Evolutionary conservation across 1,140 invertebrate genomes (phyloP).

Genomic region (Tetramorium simillimum): DNA sequence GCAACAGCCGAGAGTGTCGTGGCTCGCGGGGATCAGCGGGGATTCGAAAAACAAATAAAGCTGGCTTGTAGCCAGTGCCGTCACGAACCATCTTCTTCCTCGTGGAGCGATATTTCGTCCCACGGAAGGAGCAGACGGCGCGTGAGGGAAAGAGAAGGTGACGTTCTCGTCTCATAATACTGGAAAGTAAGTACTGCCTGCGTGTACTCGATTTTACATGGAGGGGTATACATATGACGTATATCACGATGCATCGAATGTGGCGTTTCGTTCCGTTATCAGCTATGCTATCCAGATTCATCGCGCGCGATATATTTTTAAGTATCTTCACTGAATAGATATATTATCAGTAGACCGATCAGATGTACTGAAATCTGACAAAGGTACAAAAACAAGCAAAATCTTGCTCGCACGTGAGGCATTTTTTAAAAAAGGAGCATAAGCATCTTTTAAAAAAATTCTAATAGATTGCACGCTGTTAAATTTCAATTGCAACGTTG

Average conservation of each 20-base stretch:
- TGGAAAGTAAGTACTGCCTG: neutral
- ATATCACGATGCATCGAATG: neutral
- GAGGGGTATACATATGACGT: too few species aligned
- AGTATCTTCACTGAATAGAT: neutral
- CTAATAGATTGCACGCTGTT: neutral
- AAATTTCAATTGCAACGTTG: neutral
- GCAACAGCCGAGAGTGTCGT: neutral
- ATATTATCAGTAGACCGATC: neutral
- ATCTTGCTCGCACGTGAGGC: too few species aligned
- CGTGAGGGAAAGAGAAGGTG: neutral
- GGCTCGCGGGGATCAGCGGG: neutral
- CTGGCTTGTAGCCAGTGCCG: conserved; percentile 7
- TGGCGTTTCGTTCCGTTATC: neutral
- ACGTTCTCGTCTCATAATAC: neutral
- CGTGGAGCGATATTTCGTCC: neutral
- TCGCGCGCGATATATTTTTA: neutral
- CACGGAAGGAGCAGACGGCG: neutral
- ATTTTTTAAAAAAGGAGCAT: too few species aligned
- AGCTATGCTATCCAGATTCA: neutral
- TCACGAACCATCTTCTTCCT: too few species aligned
- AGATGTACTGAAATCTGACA: neutral
- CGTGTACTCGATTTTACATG: neutral
- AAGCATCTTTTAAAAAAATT: neutral
- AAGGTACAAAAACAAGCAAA: neutral
- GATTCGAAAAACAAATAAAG: conserved; percentile 47